phyloP scores from a whole-genome alignment of 2,113 vertebrate genomes.

The Lasiurus cinereus region DNA sequence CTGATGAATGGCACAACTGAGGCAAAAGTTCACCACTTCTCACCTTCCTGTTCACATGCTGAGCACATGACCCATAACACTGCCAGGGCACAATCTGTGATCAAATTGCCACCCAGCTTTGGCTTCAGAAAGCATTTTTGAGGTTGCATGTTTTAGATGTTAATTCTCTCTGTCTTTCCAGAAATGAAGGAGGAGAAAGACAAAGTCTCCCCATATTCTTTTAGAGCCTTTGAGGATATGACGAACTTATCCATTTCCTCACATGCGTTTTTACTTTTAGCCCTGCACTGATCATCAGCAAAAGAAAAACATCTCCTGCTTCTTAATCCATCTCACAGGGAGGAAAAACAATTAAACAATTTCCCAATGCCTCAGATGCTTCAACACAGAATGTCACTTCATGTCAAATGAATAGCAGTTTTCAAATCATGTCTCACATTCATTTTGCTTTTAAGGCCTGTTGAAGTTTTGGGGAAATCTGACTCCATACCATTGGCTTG shows the following conservation, averaged over 20 bases:
- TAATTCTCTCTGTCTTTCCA: conserved; percentile 62
- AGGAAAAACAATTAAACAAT: conserved; percentile 60
- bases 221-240: conserved; percentile 44
- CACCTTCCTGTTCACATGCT: conserved; percentile 96
- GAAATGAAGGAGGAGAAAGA: conserved; percentile 47
- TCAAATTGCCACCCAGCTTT: conserved; percentile 81
- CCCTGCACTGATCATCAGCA: conserved; percentile 38
- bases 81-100: conserved; percentile 81
- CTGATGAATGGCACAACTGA: conserved; percentile 94
- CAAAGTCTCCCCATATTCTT: conserved; percentile 67
- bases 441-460: conserved; percentile 64
- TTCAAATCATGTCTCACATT: conserved; percentile 45
- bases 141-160: conserved; percentile 79
- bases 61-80: conserved; percentile 89
- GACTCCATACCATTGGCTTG: conserved; percentile 49
- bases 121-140: conserved; percentile 81
- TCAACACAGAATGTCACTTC: conserved; percentile 33
- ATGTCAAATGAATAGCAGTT: background rate
- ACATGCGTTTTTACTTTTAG: conserved; percentile 21
- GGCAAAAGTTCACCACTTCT: conserved; percentile 95
- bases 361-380: conserved; percentile 22
- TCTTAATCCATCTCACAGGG: conserved; percentile 50
- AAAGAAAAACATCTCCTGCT: background rate
- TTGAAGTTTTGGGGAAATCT: conserved; percentile 53
- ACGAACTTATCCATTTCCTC: conserved; percentile 36